Conservation (phyloP, 2,113 vertebrate genomes). For the Microcebus jonahi region DNA sequence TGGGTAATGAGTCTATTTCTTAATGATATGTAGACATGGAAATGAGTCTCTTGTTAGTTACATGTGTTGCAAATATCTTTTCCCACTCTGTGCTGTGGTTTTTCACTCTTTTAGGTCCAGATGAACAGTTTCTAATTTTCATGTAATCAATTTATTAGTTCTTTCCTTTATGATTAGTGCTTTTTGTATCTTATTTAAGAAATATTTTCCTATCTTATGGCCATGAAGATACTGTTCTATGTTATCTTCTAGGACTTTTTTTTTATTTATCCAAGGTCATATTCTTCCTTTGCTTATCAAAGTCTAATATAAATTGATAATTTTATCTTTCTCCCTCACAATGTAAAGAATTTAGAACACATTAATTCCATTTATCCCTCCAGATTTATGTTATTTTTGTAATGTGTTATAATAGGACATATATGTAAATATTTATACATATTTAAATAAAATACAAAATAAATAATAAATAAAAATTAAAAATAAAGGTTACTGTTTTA, state of each 20-base stretch:
- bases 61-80: background rate
- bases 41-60: background rate
- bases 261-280: background rate
- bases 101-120: background rate
- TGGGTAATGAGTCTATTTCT: slow-evolving; percentile 11
- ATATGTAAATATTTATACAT: background rate
- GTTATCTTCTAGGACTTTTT: background rate
- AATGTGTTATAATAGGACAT: background rate
- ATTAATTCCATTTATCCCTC: background rate
- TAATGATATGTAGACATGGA: background rate
- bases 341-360: background rate
- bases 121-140: background rate
- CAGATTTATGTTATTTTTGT: background rate
- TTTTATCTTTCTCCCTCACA: background rate
- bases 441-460: background rate
- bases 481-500: background rate
- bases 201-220: background rate
- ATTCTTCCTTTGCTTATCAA: background rate
- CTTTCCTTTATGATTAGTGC: background rate
- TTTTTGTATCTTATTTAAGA: slow-evolving; percentile 25
- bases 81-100: background rate
- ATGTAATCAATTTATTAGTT: background rate
- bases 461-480: too few species aligned
- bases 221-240: background rate
- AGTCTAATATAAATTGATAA: background rate